Evolutionary conservation across 2,888 invertebrate species (phyloP).

Genomic region (Tanytarsus gracilentus): DNA sequence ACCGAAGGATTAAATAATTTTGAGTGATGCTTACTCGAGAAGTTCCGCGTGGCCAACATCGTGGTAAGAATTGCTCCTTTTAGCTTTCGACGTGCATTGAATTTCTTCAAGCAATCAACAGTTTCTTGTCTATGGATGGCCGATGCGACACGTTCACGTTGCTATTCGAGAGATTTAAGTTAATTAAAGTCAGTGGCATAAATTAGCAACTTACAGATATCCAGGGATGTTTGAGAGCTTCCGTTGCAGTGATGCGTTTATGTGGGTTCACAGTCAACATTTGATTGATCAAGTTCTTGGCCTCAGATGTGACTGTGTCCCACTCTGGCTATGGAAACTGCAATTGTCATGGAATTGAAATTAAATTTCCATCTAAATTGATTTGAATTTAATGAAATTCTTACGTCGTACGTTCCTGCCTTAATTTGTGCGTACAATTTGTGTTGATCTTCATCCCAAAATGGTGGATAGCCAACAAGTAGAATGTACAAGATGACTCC

Average conservation of each 20-base stretch:
- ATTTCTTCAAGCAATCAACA: constrained; percentile 97
- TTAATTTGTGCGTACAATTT: constrained; percentile 95
- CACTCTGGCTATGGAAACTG: constrained; percentile 97
- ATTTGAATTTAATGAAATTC: not conserved
- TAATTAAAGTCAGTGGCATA: not conserved
- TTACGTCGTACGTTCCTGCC: constrained; percentile 22
- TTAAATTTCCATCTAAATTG: not conserved
- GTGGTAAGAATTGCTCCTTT: constrained; percentile 91
- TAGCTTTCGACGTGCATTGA: constrained; percentile 95
- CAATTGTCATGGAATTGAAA: constrained; percentile 66
- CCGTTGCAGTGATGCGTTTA: constrained; percentile 90
- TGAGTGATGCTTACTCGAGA: constrained; percentile 65
- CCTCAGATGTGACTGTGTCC: constrained; percentile 97
- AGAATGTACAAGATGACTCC: constrained; percentile 94
- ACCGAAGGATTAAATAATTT: not conserved
- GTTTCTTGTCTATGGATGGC: constrained; percentile 96
- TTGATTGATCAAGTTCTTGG: constrained; percentile 94
- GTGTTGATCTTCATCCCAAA: constrained; percentile 98
- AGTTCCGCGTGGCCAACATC: constrained; percentile 64
- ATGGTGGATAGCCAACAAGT: constrained; percentile 93
- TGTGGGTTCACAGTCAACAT: constrained; percentile 94
- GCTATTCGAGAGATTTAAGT: constrained; percentile 37
- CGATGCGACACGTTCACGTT: constrained; percentile 93
- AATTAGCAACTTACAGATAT: constrained; percentile 55
- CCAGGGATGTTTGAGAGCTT: constrained; percentile 96